A percentile compares a stretch with the other conserved stretches of the same genome.
Evolutionary conservation across 1,140 invertebrate genomes (phyloP).

Genomic region (Drepana arcuata): DNA sequence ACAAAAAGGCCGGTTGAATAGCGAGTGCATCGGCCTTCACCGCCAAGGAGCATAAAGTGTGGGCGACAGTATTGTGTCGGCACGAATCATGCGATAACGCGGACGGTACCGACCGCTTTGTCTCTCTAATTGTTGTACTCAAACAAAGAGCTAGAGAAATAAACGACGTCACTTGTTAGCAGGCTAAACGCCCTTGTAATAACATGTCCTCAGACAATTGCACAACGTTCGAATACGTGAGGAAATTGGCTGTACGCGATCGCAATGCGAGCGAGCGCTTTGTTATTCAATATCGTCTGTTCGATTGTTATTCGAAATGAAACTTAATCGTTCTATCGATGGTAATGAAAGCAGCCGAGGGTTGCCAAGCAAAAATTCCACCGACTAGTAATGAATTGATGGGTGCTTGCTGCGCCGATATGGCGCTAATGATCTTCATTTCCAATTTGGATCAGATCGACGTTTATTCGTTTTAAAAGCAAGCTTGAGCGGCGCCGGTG

Average conservation of each 20-base stretch:
- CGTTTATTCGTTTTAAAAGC: conserved; percentile 68
- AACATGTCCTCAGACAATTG: conserved; percentile 66
- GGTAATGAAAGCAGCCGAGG: conserved; percentile 27
- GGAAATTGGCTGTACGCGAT: conserved; percentile 38
- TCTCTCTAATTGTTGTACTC: conserved; percentile 64
- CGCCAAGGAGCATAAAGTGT: conserved; percentile 55
- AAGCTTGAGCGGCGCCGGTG: conserved; percentile 21
- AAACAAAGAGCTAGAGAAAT: conserved; percentile 52
- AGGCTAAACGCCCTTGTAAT: conserved; percentile 57
- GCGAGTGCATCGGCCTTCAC: conserved; percentile 54
- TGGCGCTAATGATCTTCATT: conserved; percentile 65
- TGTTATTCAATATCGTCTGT: conserved; percentile 27
- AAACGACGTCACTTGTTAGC: conserved; percentile 44
- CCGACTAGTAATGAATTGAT: conserved; percentile 49
- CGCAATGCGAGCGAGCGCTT: conserved; percentile 26
- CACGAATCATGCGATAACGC: conserved; percentile 45
- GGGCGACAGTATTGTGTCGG: conserved; percentile 35
- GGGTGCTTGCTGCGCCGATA: conserved; percentile 34
- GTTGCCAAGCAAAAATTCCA: conserved; percentile 36
- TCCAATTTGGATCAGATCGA: conserved; percentile 54
- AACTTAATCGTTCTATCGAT: conserved; percentile 40
- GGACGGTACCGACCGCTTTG: conserved; percentile 46
- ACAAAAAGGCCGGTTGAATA: conserved; percentile 49
- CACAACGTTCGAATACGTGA: conserved; percentile 50
- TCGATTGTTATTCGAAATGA: conserved; percentile 18